These are phyloP conservation scores for Porites lutea DNA, from an alignment of 64 coral and sea anemone genomes.

Conservation along the genomic window DNA sequence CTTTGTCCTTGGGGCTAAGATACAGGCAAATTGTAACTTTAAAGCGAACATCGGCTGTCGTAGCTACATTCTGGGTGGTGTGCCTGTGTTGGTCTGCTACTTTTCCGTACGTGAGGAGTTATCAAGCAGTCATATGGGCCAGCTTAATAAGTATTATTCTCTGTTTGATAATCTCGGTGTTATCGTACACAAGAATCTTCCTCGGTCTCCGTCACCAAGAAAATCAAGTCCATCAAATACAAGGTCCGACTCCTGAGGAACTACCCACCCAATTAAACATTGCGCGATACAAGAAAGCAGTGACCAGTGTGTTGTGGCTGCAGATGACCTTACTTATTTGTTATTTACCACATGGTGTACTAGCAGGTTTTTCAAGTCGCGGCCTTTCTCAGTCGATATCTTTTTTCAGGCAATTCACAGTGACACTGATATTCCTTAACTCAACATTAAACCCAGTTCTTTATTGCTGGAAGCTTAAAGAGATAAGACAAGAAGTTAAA, in stretches of 20 bases:
- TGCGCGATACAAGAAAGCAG: not conserved
- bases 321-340: not conserved
- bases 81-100: not conserved
- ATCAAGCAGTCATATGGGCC: not conserved
- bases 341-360: not conserved
- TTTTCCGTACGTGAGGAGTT: not conserved
- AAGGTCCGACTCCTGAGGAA: not conserved
- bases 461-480: not conserved
- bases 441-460: not conserved
- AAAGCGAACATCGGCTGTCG: not conserved
- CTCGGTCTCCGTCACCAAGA: not conserved
- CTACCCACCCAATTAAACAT: not conserved
- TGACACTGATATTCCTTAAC: not conserved
- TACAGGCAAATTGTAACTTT: conserved; percentile 7
- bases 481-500: not conserved
- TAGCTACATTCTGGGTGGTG: not conserved
- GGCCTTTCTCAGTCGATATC: not conserved
- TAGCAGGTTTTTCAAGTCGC: not conserved
- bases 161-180: not conserved
- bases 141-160: not conserved
- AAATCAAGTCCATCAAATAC: not conserved
- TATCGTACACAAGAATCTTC: not conserved
- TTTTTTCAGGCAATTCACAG: not conserved
- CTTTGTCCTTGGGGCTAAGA: not conserved
- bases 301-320: not conserved